phyloP scores from a whole-genome alignment of 2,888 invertebrate genomes.

The Xestobium rufovillosum region DNA sequence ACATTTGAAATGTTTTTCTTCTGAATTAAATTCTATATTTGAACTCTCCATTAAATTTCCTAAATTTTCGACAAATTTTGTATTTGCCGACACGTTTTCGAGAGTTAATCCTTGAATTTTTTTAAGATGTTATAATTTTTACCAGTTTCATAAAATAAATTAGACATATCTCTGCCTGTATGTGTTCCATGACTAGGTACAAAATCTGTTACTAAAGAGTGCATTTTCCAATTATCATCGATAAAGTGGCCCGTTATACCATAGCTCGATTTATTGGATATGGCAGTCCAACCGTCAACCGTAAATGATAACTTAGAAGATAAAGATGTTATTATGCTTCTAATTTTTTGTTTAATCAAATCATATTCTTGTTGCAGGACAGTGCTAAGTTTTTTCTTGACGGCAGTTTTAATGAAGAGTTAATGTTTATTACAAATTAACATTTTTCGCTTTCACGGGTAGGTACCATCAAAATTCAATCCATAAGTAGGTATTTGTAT shows the following conservation, averaged over 20 bases:
- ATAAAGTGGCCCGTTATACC: not conserved
- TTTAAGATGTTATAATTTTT: not conserved
- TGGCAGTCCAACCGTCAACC: not conserved
- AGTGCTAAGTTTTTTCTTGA: too few species aligned
- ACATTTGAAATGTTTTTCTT: slow-evolving; percentile 28
- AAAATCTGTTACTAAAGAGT: not conserved
- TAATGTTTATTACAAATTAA: not conserved
- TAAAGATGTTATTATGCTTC: too few species aligned
- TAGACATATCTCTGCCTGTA: not conserved
- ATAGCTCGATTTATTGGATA: not conserved
- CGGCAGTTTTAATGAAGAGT: not conserved
- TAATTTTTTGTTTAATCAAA: too few species aligned
- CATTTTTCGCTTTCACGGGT: too few species aligned
- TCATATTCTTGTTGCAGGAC: too few species aligned
- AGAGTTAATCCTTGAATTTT: slow-evolving; percentile 16
- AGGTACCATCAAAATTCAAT: too few species aligned
- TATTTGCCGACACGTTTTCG: slow-evolving; percentile 26
- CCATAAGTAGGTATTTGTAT: too few species aligned
- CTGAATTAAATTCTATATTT: slow-evolving; percentile 16
- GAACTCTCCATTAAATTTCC: slow-evolving; percentile 6
- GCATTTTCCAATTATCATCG: not conserved
- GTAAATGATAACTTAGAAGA: too few species aligned
- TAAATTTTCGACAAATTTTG: slow-evolving; percentile 24
- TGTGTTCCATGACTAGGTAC: not conserved
- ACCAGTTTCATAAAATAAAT: not conserved